Conservation (phyloP, 2,888 invertebrate species). For the Linnaemya tessellans region DNA sequence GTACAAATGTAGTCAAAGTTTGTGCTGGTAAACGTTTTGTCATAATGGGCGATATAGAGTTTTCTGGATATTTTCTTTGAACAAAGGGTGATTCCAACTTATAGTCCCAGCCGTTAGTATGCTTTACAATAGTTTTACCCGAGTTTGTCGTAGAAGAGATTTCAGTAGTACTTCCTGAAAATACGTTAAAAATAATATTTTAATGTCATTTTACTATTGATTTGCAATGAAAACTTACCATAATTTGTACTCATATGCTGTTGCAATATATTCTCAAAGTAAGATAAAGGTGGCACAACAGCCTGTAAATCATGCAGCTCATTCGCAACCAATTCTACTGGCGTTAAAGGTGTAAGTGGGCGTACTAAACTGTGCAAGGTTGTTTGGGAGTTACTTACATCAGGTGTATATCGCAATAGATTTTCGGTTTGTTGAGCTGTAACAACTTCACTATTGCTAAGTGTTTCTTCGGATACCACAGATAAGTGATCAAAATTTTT, state of each 20-base stretch:
- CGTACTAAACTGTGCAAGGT: conserved; percentile 77
- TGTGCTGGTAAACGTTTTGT: conserved; percentile 71
- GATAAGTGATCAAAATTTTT: conserved; percentile 88
- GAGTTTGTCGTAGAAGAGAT: conserved; percentile 77
- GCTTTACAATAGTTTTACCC: conserved; percentile 77
- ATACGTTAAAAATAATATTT: background rate
- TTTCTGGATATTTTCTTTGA: conserved; percentile 77
- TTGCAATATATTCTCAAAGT: conserved; percentile 82
- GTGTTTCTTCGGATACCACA: conserved; percentile 89
- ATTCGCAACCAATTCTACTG: conserved; percentile 80
- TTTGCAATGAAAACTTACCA: conserved; percentile 72
- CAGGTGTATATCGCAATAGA: conserved; percentile 74
- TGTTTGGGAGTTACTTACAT: conserved; percentile 77
- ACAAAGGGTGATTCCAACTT: conserved; percentile 81
- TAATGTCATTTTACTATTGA: background rate
- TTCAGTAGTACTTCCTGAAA: conserved; percentile 77
- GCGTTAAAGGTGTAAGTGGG: conserved; percentile 80
- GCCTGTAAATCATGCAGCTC: conserved; percentile 81
- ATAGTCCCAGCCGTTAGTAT: conserved; percentile 83
- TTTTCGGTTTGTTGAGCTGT: conserved; percentile 75
- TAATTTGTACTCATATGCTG: conserved; percentile 79
- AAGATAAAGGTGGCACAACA: conserved; percentile 81
- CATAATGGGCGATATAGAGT: conserved; percentile 73
- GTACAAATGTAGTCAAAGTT: conserved; percentile 79
- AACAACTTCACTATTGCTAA: conserved; percentile 80